Conservation (phyloP, 2,888 invertebrate species). For the Epinotia bilunana region DNA sequence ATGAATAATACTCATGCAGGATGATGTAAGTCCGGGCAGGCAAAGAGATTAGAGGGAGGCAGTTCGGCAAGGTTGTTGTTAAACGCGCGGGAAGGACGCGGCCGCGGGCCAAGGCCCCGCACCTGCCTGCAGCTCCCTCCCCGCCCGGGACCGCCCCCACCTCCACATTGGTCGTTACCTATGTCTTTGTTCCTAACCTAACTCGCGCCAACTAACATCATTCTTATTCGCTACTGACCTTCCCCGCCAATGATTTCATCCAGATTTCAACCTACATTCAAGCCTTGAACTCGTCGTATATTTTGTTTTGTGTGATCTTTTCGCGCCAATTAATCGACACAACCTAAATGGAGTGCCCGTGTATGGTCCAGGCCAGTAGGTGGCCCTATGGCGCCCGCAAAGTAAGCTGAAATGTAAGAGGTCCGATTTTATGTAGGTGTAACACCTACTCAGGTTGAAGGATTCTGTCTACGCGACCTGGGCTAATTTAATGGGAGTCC, state of each 20-base stretch:
- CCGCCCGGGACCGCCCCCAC: constrained; percentile 41
- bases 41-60: constrained; percentile 14
- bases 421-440: constrained; percentile 66
- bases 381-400: constrained; percentile 37
- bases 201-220: constrained; percentile 26
- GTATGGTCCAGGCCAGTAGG: constrained; percentile 33
- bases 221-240: constrained; percentile 13
- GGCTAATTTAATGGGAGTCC: constrained; percentile 75
- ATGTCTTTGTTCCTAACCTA: constrained; percentile 43
- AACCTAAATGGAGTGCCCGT: constrained; percentile 28
- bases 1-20: background rate
- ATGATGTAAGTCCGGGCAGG: constrained; percentile 5
- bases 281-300: background rate
- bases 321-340: constrained; percentile 13
- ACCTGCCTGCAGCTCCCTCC: constrained; percentile 63
- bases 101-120: constrained; percentile 68
- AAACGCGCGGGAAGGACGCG: constrained; percentile 70
- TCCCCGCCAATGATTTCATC: background rate
- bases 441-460: constrained; percentile 59
- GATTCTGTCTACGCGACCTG: constrained; percentile 68
- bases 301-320: background rate
- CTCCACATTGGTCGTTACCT: constrained; percentile 3
- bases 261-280: background rate
- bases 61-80: constrained; percentile 68
- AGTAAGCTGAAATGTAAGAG: constrained; percentile 53